Conservation (phyloP, 2,797 vertebrate genomes). For the Artibeus lituratus region DNA sequence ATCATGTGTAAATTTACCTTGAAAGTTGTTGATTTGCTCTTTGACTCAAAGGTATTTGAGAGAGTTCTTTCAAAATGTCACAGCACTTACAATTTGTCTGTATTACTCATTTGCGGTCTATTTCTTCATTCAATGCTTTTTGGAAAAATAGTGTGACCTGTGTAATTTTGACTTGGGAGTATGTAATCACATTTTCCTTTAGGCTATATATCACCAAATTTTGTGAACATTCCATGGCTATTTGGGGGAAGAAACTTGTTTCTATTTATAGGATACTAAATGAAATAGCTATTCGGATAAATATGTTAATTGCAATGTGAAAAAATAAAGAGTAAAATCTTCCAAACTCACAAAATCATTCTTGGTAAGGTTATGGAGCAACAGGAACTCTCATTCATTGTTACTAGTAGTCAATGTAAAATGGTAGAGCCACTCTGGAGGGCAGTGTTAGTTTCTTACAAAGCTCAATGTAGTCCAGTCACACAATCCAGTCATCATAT, state of each 20-base stretch:
- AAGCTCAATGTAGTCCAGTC: not conserved
- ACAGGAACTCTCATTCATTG: not conserved
- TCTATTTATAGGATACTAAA: not conserved
- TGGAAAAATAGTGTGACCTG: not conserved
- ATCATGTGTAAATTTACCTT: not conserved
- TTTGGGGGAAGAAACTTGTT: not conserved
- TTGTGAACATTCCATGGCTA: not conserved
- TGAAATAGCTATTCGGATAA: not conserved
- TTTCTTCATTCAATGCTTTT: not conserved
- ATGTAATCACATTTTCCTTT: not conserved
- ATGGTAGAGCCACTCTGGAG: not conserved
- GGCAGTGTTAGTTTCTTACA: not conserved
- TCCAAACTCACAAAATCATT: not conserved
- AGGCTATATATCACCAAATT: not conserved
- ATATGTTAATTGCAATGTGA: too few species aligned
- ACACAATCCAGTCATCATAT: not conserved
- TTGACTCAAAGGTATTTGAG: conserved; percentile 8
- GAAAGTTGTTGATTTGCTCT: not conserved
- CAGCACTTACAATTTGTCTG: not conserved
- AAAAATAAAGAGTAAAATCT: not conserved
- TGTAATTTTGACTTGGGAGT: not conserved
- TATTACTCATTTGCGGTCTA: not conserved
- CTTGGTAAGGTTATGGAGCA: not conserved
- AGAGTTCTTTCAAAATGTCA: not conserved
- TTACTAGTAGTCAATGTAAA: not conserved